Evolutionary conservation across 2,888 invertebrate species (phyloP).

Genomic region (Parasteatoda lunata): DNA sequence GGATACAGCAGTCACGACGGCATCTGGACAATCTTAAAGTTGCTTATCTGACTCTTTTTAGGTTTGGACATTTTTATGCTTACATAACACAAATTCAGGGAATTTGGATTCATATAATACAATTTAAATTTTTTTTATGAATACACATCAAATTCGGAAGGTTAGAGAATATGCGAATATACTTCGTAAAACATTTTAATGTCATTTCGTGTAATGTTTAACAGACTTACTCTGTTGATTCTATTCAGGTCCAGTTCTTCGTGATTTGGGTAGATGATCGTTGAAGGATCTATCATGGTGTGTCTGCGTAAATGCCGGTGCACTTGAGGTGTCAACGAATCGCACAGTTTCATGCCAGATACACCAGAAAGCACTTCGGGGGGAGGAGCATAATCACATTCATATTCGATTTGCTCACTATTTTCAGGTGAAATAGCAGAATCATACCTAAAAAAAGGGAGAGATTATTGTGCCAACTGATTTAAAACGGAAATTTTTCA

Average conservation of each 20-base stretch:
- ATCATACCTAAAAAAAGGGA: conserved; percentile 36
- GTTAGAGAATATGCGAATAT: no score
- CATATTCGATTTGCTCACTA: conserved; percentile 14
- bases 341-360: conserved; percentile 28
- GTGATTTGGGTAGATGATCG: conserved; percentile 31
- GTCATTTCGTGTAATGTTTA: not conserved
- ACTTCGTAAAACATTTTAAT: no score
- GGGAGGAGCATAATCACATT: conserved; percentile 24
- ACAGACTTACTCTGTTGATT: conserved; percentile 50
- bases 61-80: no score
- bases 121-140: no score
- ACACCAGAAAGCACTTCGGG: conserved; percentile 41
- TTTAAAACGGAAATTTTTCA: no score
- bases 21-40: no score
- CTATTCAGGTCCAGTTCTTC: conserved; percentile 48
- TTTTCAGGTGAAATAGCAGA: conserved; percentile 23
- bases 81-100: no score
- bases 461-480: no score
- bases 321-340: conserved; percentile 53
- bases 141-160: no score
- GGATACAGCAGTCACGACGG: no score
- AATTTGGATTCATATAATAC: no score
- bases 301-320: conserved; percentile 55
- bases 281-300: conserved; percentile 56
- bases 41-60: no score